Base-by-base conservation (phyloP, 1,140 invertebrate genomes). In the Solen grandis region DNA sequence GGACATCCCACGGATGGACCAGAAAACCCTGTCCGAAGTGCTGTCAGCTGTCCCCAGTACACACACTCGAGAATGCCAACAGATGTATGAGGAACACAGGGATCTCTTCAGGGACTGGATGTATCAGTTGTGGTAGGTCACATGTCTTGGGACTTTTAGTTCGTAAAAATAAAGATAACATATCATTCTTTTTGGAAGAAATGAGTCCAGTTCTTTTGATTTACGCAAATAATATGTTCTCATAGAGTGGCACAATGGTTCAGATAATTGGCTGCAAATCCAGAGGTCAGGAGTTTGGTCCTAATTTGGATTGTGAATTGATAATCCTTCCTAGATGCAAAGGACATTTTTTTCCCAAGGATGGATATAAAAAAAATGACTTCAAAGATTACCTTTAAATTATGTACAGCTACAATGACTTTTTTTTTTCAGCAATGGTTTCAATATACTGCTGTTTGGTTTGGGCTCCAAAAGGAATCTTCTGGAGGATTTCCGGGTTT, bases 391-490 rank as follows among this genome's bases (percentile, higher is more conserved):
- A n/a, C n/a, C n/a, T n/a, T n/a, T n/a, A n/a, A n/a, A n/a, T n/a
- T n/a, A n/a, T n/a, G n/a, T n/a, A n/a, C n/a, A n/a, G n/a, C n/a
- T n/a, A n/a, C n/a, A n/a, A n/a, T n/a, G n/a, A 62, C 66, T 83
- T 95, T 77, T 94, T 93, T 88, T 88, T 86, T 93, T 94, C 75
- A 97, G 96, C 88, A 95, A 97, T 94, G 96, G 96, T 36, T 98
- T 96, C 88, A 98, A 96, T 89, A 92, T 99, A 36, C 90, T 99
- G 38, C 90, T 98, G 0, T 96, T 97, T 93, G 97, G 97, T 0
- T 89, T 98, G 63, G 98, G 98, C 8, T 98, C 97, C 0, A 99
- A 99, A 91, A 94, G 95, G 46, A 93, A 93, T 46, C 88, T 99
- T 5, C 91, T 99, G 31, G 94, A 96, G 84, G 92, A 95, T 63